phyloP scores from a whole-genome alignment of 2,797 vertebrate species.

The Myotis findleyi region DNA sequence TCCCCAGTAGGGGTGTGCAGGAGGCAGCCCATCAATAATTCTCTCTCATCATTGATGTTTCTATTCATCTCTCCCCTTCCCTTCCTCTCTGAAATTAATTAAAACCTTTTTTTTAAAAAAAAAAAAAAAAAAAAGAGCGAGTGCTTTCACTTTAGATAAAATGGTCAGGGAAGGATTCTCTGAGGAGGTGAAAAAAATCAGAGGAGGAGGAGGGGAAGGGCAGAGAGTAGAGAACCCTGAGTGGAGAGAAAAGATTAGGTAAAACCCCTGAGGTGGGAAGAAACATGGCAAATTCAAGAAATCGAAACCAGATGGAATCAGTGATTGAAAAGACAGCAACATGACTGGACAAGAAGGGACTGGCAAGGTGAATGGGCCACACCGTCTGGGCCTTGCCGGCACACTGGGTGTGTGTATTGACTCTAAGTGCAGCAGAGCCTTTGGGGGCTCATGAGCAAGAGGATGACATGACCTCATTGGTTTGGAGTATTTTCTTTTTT shows the following conservation, averaged over 20 bases:
- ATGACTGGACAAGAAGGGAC: not conserved
- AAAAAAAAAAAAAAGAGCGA: not conserved
- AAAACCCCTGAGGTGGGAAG: not conserved
- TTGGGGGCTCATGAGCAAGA: not conserved
- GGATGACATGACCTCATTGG: not conserved
- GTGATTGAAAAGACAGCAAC: not conserved
- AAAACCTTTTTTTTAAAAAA: no score
- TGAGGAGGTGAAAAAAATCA: not conserved
- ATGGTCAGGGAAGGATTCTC: not conserved
- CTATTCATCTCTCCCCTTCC: no score
- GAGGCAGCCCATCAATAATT: no score
- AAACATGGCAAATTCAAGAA: not conserved
- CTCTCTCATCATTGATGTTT: no score
- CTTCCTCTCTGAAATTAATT: no score
- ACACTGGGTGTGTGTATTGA: accelerated
- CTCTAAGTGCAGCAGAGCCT: not conserved
- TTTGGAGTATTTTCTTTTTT: not conserved
- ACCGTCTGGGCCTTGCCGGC: not conserved
- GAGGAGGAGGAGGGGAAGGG: not conserved
- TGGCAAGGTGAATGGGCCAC: no score
- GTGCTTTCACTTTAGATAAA: not conserved
- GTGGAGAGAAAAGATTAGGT: not conserved
- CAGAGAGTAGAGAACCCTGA: not conserved
- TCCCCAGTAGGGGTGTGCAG: no score
- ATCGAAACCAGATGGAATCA: not conserved